These are phyloP conservation scores for Dromaius novaehollandiae DNA, from an alignment of 2,113 vertebrate genomes.

Conservation along the genomic window DNA sequence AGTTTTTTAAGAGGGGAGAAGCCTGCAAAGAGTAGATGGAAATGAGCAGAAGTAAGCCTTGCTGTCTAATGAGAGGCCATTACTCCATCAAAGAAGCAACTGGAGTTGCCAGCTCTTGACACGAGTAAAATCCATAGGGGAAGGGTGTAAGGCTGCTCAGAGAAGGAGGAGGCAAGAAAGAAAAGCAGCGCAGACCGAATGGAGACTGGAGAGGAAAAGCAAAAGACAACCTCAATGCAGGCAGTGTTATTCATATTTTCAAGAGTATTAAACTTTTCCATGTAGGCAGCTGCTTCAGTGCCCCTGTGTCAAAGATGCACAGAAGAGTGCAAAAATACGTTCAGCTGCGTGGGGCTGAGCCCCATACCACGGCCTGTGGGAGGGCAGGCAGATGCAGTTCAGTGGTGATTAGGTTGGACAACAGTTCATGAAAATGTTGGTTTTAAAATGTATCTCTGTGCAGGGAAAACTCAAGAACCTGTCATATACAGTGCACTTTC, in stretches of 20 bases:
- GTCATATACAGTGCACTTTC: background rate
- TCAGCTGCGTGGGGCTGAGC: background rate
- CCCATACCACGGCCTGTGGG: background rate
- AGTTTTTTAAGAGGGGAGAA: too few species aligned
- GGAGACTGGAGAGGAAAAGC: background rate
- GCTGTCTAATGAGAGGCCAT: background rate
- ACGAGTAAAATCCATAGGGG: background rate
- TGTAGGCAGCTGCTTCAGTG: background rate
- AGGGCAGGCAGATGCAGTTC: background rate
- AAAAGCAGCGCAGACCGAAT: background rate
- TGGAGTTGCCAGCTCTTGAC: background rate
- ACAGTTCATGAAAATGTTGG: background rate
- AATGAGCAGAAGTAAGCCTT: background rate
- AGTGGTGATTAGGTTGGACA: background rate
- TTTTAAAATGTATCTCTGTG: background rate
- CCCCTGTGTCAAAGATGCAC: background rate
- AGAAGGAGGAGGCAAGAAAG: background rate
- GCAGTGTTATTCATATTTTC: background rate
- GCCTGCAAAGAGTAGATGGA: background rate
- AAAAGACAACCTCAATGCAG: background rate
- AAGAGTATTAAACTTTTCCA: background rate
- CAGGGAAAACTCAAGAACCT: background rate
- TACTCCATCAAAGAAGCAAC: background rate
- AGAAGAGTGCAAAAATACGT: background rate
- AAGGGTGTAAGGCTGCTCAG: background rate